Conservation (phyloP, 2,113 vertebrate genomes). For the Anas platyrhynchos region DNA sequence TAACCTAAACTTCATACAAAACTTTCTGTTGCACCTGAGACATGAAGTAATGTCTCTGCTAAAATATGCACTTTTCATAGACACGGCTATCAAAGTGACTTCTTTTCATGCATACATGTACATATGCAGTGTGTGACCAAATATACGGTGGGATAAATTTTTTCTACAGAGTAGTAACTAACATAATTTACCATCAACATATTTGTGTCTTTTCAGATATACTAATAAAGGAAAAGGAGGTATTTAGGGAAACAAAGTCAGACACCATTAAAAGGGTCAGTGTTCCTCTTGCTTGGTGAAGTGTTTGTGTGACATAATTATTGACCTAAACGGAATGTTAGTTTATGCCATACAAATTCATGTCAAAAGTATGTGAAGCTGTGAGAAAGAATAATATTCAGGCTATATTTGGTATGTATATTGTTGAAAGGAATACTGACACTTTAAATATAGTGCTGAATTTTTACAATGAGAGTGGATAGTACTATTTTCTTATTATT, state of each 20-base stretch:
- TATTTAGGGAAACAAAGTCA: constrained; percentile 66
- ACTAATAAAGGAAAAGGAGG: constrained; percentile 60
- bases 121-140: constrained; percentile 86
- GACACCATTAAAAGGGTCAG: constrained; percentile 72
- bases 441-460: constrained; percentile 65
- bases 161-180: constrained; percentile 77
- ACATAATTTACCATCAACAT: constrained; percentile 64
- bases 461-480: constrained; percentile 72
- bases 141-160: constrained; percentile 79
- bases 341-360: constrained; percentile 55
- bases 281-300: constrained; percentile 70
- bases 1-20: constrained; percentile 75
- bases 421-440: constrained; percentile 73
- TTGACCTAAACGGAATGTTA: constrained; percentile 67
- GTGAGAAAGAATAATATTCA: constrained; percentile 59
- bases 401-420: constrained; percentile 45
- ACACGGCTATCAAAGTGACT: constrained; percentile 59
- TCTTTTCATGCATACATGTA: constrained; percentile 76
- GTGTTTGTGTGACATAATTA: constrained; percentile 55
- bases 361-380: constrained; percentile 55
- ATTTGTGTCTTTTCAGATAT: constrained; percentile 73
- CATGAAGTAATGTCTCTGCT: constrained; percentile 63
- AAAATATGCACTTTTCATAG: constrained; percentile 83
- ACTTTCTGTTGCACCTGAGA: constrained; percentile 76
- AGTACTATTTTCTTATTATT: constrained; percentile 82